Base-by-base conservation (phyloP, 2,888 invertebrate species). In the Allacma fusca region DNA sequence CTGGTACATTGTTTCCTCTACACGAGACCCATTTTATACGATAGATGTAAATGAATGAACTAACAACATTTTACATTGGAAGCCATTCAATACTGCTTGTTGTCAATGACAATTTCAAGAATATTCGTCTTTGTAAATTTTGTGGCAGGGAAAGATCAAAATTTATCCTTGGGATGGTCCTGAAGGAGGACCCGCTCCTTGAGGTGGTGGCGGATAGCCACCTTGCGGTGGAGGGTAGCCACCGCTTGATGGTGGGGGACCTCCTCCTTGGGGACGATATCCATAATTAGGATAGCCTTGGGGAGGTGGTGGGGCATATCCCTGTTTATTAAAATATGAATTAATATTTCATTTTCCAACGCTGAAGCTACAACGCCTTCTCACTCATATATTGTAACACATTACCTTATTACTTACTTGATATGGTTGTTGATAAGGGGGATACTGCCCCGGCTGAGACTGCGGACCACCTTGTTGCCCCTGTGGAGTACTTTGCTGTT, bases 401-500 rank as follows among this genome's bases (percentile, higher is more conserved):
- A 7, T 34, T 9, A 34, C 4, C 34, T 34, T 34, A n/a, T 9
- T 9, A 34, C 34, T 34, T 73, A 81, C 82, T 74, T 82, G 84
- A 86, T 94, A 94, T 79, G 91, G 90, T 70, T 81, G 85, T 78
- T 85, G 85, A 68, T 86, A 86, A 5, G 86, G 86, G 16, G 84
- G 82, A 75, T 82, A 81, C 44, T 84, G 84, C 24, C 80, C 80
- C 68, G 76, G 79, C 74, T 81, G 83, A 50, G 79, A 80, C 72
- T 83, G 84, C 7, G 82, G 82, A 23, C 79, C 80, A 12, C 83
- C 80, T 73, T 83, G 83, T 62, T 81, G 80, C 23, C 80, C 81
- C 21, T 76, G 79, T 68, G 78, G 79, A 23, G 85, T 85, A 72
- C 80, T 85, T 82, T 84, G 85, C 71, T 80, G 85, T 81, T 81